Base-by-base conservation (phyloP, 2,797 vertebrate genomes). In the Enteromius mattozi region DNA sequence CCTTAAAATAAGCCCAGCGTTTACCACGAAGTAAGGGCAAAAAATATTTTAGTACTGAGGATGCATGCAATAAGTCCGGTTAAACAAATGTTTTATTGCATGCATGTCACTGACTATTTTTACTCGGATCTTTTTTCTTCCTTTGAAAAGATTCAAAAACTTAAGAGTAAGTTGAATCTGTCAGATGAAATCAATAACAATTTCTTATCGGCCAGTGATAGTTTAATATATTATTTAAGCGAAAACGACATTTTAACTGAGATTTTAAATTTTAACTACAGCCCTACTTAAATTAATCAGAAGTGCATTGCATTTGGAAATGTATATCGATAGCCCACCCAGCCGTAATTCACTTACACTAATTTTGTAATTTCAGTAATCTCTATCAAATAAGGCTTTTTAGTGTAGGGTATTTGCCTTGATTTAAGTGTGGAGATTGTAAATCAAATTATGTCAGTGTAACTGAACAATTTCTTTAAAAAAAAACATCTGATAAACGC, bases 401-500 rank as follows among this genome's bases (percentile, higher is more conserved):
- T 45, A 16, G 6, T 24, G 4, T 3, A 13, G 3, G 37, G 0
- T 13, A 42, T 70, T 33, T 51, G 9, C 27, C 27, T 51, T 1
- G 2, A 74, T 51, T 74, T 51, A 21, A 74, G 71, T 33, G 45
- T 51, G 27, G 71, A 74, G 71, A 74, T 16, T 10, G 16, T 27
- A 49, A 74, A 33, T 51, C 45, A 51, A 74, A 74, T 74, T n/a
- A 74, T 12, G 16, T 49, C 27, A 21, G 47, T 74, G 27, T 45
- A 45, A 45, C 1, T 24, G 12, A 21, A 72, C 42, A 72, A 13
- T 19, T 72, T 49, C 24, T 74, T 74, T 21, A 74, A 19, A 49
- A 24, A 27, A 51, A 63, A 74, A 33, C 0, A 2, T 2, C 2
- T 30, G 24, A 72, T 30, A 72, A 30, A 49, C 19, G 42, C 70